A percentile compares a stretch with the other conserved stretches of the same genome.
Evolutionary conservation across 1,140 invertebrate genomes (phyloP).

Genomic region (Magallana angulata): DNA sequence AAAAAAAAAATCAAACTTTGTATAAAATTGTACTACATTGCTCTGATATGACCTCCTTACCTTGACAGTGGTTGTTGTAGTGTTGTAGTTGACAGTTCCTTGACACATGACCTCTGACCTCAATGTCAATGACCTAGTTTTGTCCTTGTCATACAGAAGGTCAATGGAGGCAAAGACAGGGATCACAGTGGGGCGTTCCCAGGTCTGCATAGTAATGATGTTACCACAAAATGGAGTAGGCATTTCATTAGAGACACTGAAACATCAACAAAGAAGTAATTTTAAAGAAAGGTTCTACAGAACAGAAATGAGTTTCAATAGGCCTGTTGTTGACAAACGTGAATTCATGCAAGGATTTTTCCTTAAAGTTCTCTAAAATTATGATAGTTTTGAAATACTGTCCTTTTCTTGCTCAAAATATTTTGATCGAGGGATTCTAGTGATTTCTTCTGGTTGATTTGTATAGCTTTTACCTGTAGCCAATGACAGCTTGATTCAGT

Average conservation of each 20-base stretch:
- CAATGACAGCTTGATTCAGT: constrained; percentile 61
- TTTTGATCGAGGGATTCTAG: too few species aligned
- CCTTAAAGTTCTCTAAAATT: too few species aligned
- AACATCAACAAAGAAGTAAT: not conserved
- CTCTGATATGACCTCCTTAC: constrained; percentile 5
- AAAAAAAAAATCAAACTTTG: constrained; percentile 50
- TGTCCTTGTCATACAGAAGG: constrained; percentile 62
- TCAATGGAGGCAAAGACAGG: constrained; percentile 64
- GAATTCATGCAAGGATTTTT: too few species aligned
- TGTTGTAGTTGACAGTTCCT: constrained; percentile 38
- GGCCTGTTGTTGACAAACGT: too few species aligned
- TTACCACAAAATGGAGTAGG: constrained; percentile 51
- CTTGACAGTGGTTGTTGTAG: constrained; percentile 53
- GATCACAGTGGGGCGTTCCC: constrained; percentile 47
- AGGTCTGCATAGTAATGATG: constrained; percentile 49
- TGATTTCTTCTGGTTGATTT: too few species aligned
- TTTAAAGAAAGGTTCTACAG: too few species aligned
- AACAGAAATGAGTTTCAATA: too few species aligned
- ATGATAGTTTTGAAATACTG: too few species aligned
- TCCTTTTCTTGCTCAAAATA: too few species aligned
- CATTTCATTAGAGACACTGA: not conserved
- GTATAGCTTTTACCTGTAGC: constrained; percentile 25
- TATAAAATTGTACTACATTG: constrained; percentile 27
- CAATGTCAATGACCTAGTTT: constrained; percentile 52
- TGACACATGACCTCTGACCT: constrained; percentile 51